Evolutionary conservation across 2,113 vertebrate genomes (phyloP).

Genomic region (Strix uralensis): DNA sequence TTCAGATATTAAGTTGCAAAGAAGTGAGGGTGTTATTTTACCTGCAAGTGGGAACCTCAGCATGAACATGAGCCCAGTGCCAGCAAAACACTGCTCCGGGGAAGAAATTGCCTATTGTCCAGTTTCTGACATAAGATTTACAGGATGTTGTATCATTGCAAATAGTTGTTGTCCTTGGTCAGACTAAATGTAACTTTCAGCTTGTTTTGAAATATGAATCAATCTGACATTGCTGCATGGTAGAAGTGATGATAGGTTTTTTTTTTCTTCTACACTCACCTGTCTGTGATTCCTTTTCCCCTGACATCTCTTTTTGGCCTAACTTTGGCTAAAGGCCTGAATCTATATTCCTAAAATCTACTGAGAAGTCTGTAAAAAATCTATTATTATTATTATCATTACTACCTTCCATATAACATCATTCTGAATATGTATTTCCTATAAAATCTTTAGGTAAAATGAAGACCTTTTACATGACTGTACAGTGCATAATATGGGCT

Average conservation of each 20-base stretch:
- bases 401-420: not conserved
- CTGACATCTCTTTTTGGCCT: not conserved
- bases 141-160: slow-evolving; percentile 4
- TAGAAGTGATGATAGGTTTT: not conserved
- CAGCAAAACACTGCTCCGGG: slow-evolving; percentile 25
- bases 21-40: slow-evolving; percentile 35
- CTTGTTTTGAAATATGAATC: slow-evolving; percentile 7
- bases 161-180: slow-evolving; percentile 51
- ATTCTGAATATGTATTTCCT: not conserved
- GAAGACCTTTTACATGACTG: not conserved
- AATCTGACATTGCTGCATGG: not conserved
- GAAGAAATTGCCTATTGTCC: not conserved
- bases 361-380: not conserved
- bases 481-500: not conserved
- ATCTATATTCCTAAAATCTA: not conserved
- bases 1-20: slow-evolving; percentile 35
- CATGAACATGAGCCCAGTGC: not conserved
- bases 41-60: slow-evolving; percentile 24
- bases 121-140: slow-evolving; percentile 22
- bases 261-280: not conserved
- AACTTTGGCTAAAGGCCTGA: not conserved
- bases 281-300: not conserved
- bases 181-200: slow-evolving; percentile 19
- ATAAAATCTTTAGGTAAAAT: not conserved
- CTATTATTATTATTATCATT: not conserved